Percentiles rank a stretch among this genome's conserved stretches.
These are phyloP conservation scores for Cheilosia pagana DNA, from an alignment of 2,888 invertebrate genomes.

Conservation along the genomic window DNA sequence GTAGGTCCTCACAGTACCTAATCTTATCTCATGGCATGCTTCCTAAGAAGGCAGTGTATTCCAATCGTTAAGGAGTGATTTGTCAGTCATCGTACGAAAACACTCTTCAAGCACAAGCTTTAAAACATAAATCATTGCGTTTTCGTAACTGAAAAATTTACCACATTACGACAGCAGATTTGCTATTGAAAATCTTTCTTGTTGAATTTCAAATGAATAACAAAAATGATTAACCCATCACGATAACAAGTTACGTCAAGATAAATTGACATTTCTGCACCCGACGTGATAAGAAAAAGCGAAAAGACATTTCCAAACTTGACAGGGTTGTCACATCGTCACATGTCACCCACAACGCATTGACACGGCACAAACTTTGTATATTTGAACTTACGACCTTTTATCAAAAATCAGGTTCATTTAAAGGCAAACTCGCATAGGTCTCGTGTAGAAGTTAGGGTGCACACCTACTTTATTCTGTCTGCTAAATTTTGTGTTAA, in stretches of 20 bases:
- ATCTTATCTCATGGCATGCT: no score
- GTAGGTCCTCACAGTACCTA: no score
- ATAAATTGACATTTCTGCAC: not conserved
- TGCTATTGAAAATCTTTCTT: no score
- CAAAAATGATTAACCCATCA: not conserved
- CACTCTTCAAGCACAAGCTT: no score
- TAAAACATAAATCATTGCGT: no score
- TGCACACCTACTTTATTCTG: slow-evolving; percentile 23
- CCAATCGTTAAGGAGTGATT: no score
- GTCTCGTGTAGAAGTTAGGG: not conserved
- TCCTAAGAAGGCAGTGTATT: no score
- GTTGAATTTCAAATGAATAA: no score
- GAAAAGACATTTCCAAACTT: not conserved
- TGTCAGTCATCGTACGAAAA: no score
- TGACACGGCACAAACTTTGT: slow-evolving; percentile 28
- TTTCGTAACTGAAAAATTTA: no score
- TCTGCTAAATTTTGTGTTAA: slow-evolving; percentile 29
- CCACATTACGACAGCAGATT: no score
- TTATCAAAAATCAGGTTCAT: slow-evolving; percentile 12
- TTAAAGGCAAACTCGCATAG: slow-evolving; percentile 23
- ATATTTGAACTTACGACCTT: slow-evolving; percentile 35
- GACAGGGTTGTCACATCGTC: slow-evolving; percentile 33
- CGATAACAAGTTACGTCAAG: not conserved
- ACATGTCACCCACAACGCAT: slow-evolving; percentile 36
- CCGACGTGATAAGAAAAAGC: not conserved